Conservation (phyloP, 2,888 invertebrate genomes). For the Atethmia centrago region DNA sequence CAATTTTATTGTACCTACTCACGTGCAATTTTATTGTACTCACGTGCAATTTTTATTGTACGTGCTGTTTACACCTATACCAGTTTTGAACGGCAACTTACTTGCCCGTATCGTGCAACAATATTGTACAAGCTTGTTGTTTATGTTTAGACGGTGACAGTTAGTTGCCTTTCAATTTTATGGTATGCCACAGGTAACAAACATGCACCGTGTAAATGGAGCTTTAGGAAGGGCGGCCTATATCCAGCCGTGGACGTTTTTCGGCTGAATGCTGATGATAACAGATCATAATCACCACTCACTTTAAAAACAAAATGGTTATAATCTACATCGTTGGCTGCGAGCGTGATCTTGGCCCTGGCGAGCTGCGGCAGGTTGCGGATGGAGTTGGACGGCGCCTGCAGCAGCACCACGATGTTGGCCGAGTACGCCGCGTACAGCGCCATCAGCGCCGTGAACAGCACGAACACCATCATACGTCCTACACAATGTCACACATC, state of each 20-base stretch:
- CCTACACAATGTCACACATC: slow-evolving; percentile 69
- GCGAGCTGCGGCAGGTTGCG: slow-evolving; percentile 89
- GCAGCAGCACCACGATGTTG: slow-evolving; percentile 92
- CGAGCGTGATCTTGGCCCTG: slow-evolving; percentile 90
- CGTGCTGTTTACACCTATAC: too few species aligned
- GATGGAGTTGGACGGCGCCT: slow-evolving; percentile 91
- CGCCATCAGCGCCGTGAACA: slow-evolving; percentile 86
- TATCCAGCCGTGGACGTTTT: neutral
- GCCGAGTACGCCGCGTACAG: slow-evolving; percentile 92
- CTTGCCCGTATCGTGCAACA: too few species aligned
- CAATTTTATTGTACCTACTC: too few species aligned
- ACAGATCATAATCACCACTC: slow-evolving; percentile 54
- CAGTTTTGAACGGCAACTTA: too few species aligned
- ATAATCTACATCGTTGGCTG: slow-evolving; percentile 91
- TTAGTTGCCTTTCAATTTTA: too few species aligned
- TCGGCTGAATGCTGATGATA: neutral
- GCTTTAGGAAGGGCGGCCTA: neutral
- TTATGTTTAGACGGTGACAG: too few species aligned
- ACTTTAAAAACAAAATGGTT: slow-evolving; percentile 91
- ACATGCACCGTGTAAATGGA: too few species aligned
- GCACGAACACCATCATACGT: slow-evolving; percentile 78
- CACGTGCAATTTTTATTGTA: too few species aligned
- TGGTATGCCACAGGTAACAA: too few species aligned
- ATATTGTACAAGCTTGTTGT: too few species aligned
- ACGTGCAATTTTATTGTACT: too few species aligned